Percentiles rank a stretch among this genome's conserved stretches.
phyloP scores from a whole-genome alignment of 2,888 invertebrate genomes.

The Lithophane socia region DNA sequence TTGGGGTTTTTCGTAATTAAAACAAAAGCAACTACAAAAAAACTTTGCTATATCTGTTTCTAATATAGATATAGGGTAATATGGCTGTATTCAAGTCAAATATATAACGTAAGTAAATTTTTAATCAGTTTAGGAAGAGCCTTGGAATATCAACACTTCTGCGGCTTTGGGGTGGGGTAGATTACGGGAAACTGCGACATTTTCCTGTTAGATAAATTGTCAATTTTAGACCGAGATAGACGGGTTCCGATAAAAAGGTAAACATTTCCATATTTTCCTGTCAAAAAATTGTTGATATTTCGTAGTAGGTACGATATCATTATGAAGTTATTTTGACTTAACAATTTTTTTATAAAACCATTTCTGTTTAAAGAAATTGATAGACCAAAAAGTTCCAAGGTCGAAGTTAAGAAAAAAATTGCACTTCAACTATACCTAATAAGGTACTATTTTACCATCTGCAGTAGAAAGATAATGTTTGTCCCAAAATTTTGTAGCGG shows the following conservation, averaged over 20 bases:
- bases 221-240: conserved; percentile 18
- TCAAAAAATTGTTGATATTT: not conserved
- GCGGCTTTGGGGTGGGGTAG: not conserved
- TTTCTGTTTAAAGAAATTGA: not conserved
- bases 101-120: not conserved
- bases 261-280: conserved; percentile 10
- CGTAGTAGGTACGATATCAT: not conserved
- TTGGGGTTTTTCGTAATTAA: not conserved
- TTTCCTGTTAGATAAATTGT: conserved; percentile 48
- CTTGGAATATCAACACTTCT: conserved; percentile 20
- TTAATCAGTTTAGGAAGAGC: conserved; percentile 3
- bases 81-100: not conserved
- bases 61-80: not conserved
- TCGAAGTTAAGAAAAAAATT: not conserved
- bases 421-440: no score
- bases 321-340: not conserved
- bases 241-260: not conserved
- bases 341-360: not conserved
- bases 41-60: not conserved
- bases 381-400: not conserved
- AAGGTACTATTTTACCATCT: no score
- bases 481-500: not conserved
- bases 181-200: conserved; percentile 21
- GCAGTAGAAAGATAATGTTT: not conserved
- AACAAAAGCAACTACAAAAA: not conserved